Percentiles rank a stretch among this genome's conserved stretches.
phyloP scores from a whole-genome alignment of 1,140 invertebrate species.

The Trigoniulus corallinus region DNA sequence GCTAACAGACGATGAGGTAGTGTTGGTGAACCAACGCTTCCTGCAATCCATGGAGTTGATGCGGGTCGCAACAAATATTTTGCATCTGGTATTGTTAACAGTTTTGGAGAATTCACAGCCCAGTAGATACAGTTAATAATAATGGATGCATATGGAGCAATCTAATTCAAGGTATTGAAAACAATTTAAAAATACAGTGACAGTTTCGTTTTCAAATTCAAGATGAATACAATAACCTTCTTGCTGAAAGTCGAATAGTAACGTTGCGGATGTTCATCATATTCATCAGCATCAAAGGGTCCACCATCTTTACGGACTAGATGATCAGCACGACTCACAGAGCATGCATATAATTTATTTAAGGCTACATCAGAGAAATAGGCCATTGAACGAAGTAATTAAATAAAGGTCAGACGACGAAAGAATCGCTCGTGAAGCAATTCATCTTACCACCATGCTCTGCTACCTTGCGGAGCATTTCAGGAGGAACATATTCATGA shows the following conservation, averaged over 20 bases:
- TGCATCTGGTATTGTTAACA: constrained; percentile 94
- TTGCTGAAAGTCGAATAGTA: constrained; percentile 95
- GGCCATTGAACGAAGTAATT: constrained; percentile 11
- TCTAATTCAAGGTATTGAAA: constrained; percentile 30
- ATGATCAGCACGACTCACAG: constrained; percentile 81
- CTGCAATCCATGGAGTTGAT: constrained; percentile 81
- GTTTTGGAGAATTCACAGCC: constrained; percentile 87
- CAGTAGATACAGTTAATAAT: constrained; percentile 98
- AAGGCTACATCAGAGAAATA: too few species aligned
- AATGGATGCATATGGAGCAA: constrained; percentile 92
- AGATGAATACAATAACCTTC: constrained; percentile 37
- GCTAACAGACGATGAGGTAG: constrained; percentile 61
- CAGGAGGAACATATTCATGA: constrained; percentile 89
- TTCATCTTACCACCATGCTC: constrained; percentile 70
- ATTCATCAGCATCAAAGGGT: constrained; percentile 78
- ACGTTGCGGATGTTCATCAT: constrained; percentile 74
- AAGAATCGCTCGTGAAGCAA: not conserved
- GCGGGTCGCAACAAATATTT: constrained; percentile 78
- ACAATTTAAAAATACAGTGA: not conserved
- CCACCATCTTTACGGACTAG: constrained; percentile 79
- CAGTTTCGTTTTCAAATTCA: not conserved
- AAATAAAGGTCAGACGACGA: constrained; percentile 15
- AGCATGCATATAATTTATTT: constrained; percentile 73
- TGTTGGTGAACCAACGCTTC: constrained; percentile 62
- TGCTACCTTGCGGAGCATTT: constrained; percentile 85